Evolutionary conservation across 2,797 vertebrate species (phyloP).

Genomic region (Lagocephalus sceleratus): DNA sequence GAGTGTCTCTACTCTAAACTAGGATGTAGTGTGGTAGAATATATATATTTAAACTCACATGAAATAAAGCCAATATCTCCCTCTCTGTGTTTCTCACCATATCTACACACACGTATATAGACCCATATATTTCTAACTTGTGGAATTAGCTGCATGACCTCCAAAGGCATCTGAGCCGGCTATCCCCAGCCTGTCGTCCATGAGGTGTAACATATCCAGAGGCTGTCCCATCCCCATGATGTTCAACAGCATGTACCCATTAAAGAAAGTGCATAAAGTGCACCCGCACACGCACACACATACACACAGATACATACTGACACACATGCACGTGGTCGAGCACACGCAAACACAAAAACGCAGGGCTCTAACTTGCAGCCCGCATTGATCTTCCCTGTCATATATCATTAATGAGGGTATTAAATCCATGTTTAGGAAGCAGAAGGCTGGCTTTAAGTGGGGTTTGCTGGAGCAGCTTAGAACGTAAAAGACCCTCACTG

Average conservation of each 20-base stretch:
- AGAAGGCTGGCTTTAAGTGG: slow-evolving; percentile 86
- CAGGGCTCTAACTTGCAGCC: slow-evolving; percentile 83
- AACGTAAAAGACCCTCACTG: slow-evolving; percentile 77
- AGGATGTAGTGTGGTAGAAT: slow-evolving; percentile 31
- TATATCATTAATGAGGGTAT: slow-evolving; percentile 99
- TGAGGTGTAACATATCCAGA: slow-evolving; percentile 81
- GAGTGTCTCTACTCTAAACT: slow-evolving; percentile 27
- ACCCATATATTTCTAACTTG: slow-evolving; percentile 5
- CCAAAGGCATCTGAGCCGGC: slow-evolving; percentile 31
- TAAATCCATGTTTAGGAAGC: slow-evolving; percentile 99
- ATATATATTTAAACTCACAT: slow-evolving; percentile 20
- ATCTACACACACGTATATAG: not conserved
- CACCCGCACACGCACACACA: slow-evolving; percentile 2
- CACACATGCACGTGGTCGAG: slow-evolving; percentile 32
- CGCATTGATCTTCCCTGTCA: slow-evolving; percentile 96
- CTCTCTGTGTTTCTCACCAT: not conserved
- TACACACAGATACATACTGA: slow-evolving; percentile 31
- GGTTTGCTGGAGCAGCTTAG: slow-evolving; percentile 77
- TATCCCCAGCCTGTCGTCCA: slow-evolving; percentile 44
- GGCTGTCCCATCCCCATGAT: slow-evolving; percentile 83
- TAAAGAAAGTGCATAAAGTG: slow-evolving; percentile 77
- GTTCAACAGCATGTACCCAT: slow-evolving; percentile 95
- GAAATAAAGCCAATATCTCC: not conserved
- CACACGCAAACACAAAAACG: slow-evolving; percentile 25
- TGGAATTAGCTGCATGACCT: slow-evolving; percentile 34